These are phyloP conservation scores for Centropristis striata DNA, from an alignment of 2,113 vertebrate genomes.

Conservation along the genomic window DNA sequence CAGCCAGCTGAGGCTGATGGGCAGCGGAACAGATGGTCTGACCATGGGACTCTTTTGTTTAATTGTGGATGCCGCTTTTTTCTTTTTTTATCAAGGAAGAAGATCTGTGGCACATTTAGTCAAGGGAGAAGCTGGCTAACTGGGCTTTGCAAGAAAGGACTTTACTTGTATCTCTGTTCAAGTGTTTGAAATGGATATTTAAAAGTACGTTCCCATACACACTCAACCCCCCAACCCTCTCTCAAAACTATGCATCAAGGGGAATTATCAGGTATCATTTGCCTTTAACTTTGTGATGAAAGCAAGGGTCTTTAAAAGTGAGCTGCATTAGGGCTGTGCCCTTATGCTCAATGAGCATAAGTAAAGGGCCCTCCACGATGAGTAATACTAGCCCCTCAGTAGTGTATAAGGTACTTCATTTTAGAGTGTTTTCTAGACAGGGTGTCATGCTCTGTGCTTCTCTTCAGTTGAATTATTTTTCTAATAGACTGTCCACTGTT, in stretches of 20 bases:
- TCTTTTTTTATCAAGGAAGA: conserved; percentile 46
- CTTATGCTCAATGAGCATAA: conserved; percentile 69
- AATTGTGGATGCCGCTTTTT: conserved; percentile 66
- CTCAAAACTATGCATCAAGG: conserved; percentile 71
- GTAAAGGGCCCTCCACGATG: conserved; percentile 71
- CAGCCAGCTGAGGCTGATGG: conserved; percentile 32
- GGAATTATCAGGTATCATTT: conserved; percentile 73
- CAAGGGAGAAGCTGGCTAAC: conserved; percentile 43
- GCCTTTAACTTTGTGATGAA: conserved; percentile 72
- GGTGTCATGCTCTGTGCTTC: conserved; percentile 47
- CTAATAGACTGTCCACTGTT: conserved; percentile 51
- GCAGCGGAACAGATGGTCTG: conserved; percentile 62
- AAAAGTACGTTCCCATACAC: conserved; percentile 49
- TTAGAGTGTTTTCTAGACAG: conserved; percentile 69
- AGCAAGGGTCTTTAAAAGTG: conserved; percentile 64
- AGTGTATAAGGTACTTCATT: conserved; percentile 65
- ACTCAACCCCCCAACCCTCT: conserved; percentile 42
- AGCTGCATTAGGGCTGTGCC: conserved; percentile 61
- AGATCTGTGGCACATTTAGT: conserved; percentile 43
- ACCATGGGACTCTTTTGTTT: conserved; percentile 66
- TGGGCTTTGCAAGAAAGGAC: conserved; percentile 55
- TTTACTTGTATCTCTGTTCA: conserved; percentile 69
- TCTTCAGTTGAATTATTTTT: conserved; percentile 54
- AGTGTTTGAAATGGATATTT: conserved; percentile 76
- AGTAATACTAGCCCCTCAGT: conserved; percentile 55